phyloP scores from a whole-genome alignment of 2,797 vertebrate genomes.

The Amniataba percoides region DNA sequence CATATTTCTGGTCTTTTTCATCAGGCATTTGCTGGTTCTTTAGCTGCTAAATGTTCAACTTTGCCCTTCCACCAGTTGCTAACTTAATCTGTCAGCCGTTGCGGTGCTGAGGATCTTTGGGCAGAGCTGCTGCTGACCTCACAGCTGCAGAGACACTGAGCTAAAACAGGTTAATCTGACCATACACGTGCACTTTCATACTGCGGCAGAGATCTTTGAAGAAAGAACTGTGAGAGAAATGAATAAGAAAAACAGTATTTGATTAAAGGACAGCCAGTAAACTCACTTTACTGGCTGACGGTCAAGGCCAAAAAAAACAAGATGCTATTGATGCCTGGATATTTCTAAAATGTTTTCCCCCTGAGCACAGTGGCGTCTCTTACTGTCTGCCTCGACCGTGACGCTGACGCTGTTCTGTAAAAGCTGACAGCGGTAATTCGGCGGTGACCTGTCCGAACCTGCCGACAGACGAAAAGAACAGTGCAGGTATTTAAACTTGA shows the following conservation, averaged over 20 bases:
- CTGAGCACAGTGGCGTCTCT: too few relatives aligned
- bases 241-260: background rate
- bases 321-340: background rate
- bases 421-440: conserved; percentile 14
- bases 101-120: background rate
- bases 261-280: background rate
- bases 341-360: background rate
- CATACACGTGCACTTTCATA: background rate
- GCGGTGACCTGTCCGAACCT: conserved; percentile 57
- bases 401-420: conserved; percentile 28
- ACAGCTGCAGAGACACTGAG: background rate
- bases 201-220: background rate
- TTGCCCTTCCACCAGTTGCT: background rate
- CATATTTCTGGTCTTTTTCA: background rate
- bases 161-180: background rate
- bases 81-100: background rate
- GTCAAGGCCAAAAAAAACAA: background rate
- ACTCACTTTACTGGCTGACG: background rate
- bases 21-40: too few relatives aligned
- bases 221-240: background rate
- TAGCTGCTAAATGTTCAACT: background rate
- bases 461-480: conserved; percentile 38
- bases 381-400: background rate
- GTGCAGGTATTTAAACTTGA: conserved; percentile 39
- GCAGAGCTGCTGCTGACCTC: background rate